phyloP scores from a whole-genome alignment of 1,140 invertebrate species.

The Nasonia vitripennis region DNA sequence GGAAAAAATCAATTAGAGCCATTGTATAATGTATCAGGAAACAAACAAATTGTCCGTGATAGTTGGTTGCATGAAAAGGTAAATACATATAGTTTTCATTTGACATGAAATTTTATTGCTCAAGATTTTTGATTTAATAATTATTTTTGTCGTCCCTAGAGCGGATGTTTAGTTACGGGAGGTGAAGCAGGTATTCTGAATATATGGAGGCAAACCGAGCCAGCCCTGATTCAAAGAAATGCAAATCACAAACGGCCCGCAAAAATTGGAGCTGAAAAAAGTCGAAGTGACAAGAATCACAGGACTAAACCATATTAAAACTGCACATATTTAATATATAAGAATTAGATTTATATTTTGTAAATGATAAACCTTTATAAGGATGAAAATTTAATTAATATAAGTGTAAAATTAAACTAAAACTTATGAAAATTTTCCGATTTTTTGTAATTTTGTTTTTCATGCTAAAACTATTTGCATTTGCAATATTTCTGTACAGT shows the following conservation, averaged over 20 bases:
- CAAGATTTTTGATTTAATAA: background rate
- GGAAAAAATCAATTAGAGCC: constrained; percentile 75
- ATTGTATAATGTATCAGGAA: constrained; percentile 76
- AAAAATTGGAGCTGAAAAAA: constrained; percentile 65
- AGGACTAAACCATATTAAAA: constrained; percentile 69
- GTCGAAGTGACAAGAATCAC: constrained; percentile 62
- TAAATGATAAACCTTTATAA: constrained; percentile 54
- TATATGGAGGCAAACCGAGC: constrained; percentile 76
- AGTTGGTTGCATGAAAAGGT: constrained; percentile 80
- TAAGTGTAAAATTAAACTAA: constrained; percentile 29
- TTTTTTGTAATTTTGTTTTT: background rate
- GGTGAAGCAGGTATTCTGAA: constrained; percentile 81
- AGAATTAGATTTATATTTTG: constrained; percentile 51
- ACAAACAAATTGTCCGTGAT: constrained; percentile 81
- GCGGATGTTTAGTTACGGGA: constrained; percentile 78
- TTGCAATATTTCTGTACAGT: background rate
- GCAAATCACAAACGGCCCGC: constrained; percentile 58
- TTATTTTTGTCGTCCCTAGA: constrained; percentile 65
- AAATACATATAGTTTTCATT: constrained; percentile 38
- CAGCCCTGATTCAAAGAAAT: constrained; percentile 45
- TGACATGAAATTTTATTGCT: background rate
- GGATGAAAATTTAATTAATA: constrained; percentile 36
- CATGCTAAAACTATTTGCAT: background rate
- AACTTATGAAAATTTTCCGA: constrained; percentile 8
- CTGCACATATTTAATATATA: constrained; percentile 33